phyloP scores from a whole-genome alignment of 2,797 vertebrate species.

The Lepidocolaptes lacrymiger region DNA sequence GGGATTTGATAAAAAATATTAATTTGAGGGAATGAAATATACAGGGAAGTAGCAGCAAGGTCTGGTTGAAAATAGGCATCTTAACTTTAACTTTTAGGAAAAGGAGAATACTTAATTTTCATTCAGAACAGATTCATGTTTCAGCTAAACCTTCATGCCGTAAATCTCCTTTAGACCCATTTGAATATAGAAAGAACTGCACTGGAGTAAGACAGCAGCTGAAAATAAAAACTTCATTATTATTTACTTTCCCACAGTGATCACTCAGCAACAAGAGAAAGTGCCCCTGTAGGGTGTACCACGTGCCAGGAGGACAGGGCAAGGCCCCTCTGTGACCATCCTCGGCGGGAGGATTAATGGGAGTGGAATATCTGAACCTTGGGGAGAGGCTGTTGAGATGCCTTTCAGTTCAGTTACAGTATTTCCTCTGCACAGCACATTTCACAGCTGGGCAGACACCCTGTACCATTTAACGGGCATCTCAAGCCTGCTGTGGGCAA shows the following conservation, averaged over 20 bases:
- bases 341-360: fast-evolving
- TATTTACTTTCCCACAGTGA: background rate
- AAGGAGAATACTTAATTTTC: background rate
- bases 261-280: background rate
- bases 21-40: background rate
- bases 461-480: fast-evolving
- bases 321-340: fast-evolving
- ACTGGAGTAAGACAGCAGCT: background rate
- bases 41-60: background rate
- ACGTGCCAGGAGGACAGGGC: background rate
- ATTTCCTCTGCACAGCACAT: background rate
- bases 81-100: background rate
- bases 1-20: background rate
- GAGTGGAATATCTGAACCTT: background rate
- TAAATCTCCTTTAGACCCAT: background rate
- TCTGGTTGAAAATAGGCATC: background rate
- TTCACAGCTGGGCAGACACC: background rate
- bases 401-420: background rate
- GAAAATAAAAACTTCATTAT: background rate
- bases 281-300: background rate
- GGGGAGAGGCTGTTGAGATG: background rate
- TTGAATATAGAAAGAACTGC: background rate
- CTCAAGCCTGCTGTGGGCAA: fast-evolving
- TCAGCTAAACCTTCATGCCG: background rate
- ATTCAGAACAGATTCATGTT: slow-evolving; percentile 1